phyloP scores from a whole-genome alignment of 1,140 invertebrate genomes.

The Dendroctonus ponderosae region DNA sequence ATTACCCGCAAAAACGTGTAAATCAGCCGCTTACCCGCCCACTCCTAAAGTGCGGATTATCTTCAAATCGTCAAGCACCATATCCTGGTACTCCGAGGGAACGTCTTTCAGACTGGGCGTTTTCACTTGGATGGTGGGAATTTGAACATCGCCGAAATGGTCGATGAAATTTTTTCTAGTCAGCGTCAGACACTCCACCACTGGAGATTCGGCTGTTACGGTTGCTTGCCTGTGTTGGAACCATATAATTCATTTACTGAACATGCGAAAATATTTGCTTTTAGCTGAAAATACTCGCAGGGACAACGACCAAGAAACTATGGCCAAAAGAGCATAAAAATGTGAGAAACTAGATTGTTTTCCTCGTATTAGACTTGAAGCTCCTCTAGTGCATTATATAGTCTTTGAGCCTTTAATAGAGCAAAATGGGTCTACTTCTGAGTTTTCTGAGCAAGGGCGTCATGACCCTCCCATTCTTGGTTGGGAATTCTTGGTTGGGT shows the following conservation, averaged over 20 bases:
- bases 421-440: too few relatives aligned
- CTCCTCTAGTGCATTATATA: too few relatives aligned
- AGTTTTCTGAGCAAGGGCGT: too few relatives aligned
- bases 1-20: not conserved
- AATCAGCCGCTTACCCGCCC: constrained; percentile 60
- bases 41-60: constrained; percentile 84
- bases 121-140: constrained; percentile 32
- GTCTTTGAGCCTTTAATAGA: too few relatives aligned
- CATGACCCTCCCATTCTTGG: too few relatives aligned
- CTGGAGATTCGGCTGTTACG: constrained; percentile 81
- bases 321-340: too few relatives aligned
- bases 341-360: too few relatives aligned
- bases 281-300: too few relatives aligned
- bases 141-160: constrained; percentile 47
- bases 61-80: constrained; percentile 76
- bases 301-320: too few relatives aligned
- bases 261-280: not conserved
- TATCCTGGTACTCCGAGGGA: constrained; percentile 60
- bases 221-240: constrained; percentile 70
- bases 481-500: too few relatives aligned
- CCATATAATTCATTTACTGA: too few relatives aligned
- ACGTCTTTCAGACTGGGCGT: constrained; percentile 43
- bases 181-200: constrained; percentile 87
- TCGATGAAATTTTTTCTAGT: constrained; percentile 65
- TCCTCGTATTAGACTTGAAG: too few relatives aligned